A percentile compares a stretch with the other conserved stretches of the same genome.
Conservation (phyloP, 1,140 invertebrate genomes). For the Zaprionus camerounensis region DNA sequence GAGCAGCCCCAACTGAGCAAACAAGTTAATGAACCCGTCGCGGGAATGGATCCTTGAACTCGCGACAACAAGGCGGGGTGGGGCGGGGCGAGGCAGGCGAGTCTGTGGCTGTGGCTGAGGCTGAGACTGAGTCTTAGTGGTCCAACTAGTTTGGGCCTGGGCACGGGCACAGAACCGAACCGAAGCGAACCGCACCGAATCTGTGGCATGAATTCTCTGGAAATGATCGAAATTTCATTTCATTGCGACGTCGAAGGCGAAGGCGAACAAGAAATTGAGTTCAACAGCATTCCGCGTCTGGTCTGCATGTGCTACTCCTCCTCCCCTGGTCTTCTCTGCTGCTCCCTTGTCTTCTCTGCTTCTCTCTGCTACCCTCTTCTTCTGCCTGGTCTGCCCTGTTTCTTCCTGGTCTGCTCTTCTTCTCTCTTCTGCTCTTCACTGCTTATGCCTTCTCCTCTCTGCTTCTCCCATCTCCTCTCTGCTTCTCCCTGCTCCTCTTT, state of each 20-base stretch:
- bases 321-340: constrained; percentile 32
- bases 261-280: constrained; percentile 60
- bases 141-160: constrained; percentile 65
- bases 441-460: not conserved
- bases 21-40: constrained; percentile 77
- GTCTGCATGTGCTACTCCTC: constrained; percentile 7
- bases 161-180: constrained; percentile 30
- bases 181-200: constrained; percentile 55
- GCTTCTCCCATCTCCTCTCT: not conserved
- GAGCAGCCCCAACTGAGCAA: constrained; percentile 34
- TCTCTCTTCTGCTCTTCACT: not conserved
- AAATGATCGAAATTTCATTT: constrained; percentile 81
- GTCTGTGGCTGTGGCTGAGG: constrained; percentile 4
- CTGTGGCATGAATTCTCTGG: constrained; percentile 80
- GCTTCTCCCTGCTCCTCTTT: not conserved
- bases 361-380: not conserved
- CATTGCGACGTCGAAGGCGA: constrained; percentile 51
- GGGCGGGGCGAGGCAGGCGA: constrained; percentile 13
- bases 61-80: not conserved
- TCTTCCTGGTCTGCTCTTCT: too few relatives aligned
- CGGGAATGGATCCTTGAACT: constrained; percentile 55
- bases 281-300: constrained; percentile 75
- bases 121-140: constrained; percentile 26
- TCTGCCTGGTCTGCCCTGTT: not conserved
- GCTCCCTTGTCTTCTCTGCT: not conserved